Evolutionary conservation across 2,113 vertebrate species (phyloP), one percentile per base, ranked within the genome.

Genomic region (Nestor notabilis): DNA sequence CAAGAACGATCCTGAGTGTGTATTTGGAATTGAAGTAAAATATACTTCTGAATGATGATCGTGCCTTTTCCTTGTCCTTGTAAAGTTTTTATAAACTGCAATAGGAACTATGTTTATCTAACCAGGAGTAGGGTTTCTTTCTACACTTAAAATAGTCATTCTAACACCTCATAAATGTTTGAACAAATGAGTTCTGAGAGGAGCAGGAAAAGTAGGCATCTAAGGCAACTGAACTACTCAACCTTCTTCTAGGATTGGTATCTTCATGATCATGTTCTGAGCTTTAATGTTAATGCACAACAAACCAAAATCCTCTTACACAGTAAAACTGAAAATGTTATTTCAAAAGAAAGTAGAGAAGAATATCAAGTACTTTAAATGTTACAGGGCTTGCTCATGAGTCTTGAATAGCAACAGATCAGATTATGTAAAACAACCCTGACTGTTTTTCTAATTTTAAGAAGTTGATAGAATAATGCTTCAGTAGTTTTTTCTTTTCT

Each of bases 401-500:
- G 33, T 64, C 64, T 46, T 76, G 64, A 88, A 87, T 83, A 87
- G 77, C n/a, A 93, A 71, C 41, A 81, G 77, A 74, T 75, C 8
- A 1, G 9, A 85, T 91, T 89, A 66, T 65, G 27, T 53, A 72
- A 58, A 89, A 50, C 9, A 88, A 66, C 81, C 33, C 24, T 53
- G 47, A 41, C 6, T 90, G 9, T 12, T 74, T 80, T 94, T 77
- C 80, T 88, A 78, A 94, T 96, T 95, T 94, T 92, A 33, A 92
- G 55, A 77, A 90, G 25, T 44, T 92, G 76, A 90, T 63, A 89
- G 50, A 92, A 88, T 79, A 89, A 74, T 70, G 76, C 75, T 70
- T 94, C 92, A 88, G 46, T 85, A 83, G 49, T 86, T 91, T 95
- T 95, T 89, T 72, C 50, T 77, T 46, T 65, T 86, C 53, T 85